Evolutionary conservation across 2,113 vertebrate species (phyloP), one percentile per base, ranked within the genome.

Genomic region (Myodes glareolus): DNA sequence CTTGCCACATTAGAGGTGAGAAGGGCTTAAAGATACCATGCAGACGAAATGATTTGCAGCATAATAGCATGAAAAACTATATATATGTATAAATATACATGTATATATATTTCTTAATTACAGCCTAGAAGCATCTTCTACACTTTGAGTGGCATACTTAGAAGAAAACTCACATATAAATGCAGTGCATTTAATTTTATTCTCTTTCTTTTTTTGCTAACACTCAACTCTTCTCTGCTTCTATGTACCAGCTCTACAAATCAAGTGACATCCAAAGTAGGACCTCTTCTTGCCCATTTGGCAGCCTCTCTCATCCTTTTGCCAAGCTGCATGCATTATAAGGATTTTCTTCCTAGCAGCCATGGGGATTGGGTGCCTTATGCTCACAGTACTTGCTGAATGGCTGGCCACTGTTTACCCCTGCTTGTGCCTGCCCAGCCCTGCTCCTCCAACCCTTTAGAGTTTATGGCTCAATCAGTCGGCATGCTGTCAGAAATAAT

Each of bases 1-100:
- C 96, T 97, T 98, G 97, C 97, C 97, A 98, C 97, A 97, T 98
- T 97, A 97, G 95, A 96, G 98, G 98, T 97, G 98, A 98, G 97
- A 98, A 98, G 97, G 98, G 97, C 96, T 98, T 97, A 97, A 97
- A 94, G 95, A 97, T 94, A 95, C 91, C 97, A 91, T 72, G 61
- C 90, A 98, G 98, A 98, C 97, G 91, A 98, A 96, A 73, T 47
- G 72, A 88, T 98, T 88, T 97, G 84, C 92, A 97, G 94, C 94
- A 97, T 73, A 97, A 80, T 96, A 97, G 97, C 65, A n/a, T 91
- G 61, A 87, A 97, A 92, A 88, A 42, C 45, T 42, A 52, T 77
- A 61, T 55, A 63, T 33, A 47, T 16, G 29, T n/a, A 33, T 47
- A 58, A n/a, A 50, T 52, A 85, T 47, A 33, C 33, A 58, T 19